These are phyloP conservation scores for Nothobranchius furzeri DNA, from an alignment of 2,113 vertebrate genomes.

Conservation along the genomic window DNA sequence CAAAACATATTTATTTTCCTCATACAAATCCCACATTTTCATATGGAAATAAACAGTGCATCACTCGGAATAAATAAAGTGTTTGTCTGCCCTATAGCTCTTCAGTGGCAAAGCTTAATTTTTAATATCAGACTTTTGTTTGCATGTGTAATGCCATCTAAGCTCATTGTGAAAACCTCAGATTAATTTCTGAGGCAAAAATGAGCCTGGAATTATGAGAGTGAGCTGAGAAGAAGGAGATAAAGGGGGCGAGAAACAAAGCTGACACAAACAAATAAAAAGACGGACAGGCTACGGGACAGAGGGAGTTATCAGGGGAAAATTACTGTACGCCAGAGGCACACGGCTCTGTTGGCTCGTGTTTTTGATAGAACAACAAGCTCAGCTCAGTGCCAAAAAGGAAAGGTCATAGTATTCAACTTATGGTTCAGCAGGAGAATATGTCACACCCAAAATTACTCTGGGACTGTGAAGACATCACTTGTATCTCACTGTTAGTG, in stretches of 20 bases:
- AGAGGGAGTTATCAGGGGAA: slow-evolving; percentile 49
- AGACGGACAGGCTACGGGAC: slow-evolving; percentile 38
- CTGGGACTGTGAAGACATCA: slow-evolving; percentile 30
- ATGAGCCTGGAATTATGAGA: slow-evolving; percentile 64
- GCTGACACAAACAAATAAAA: slow-evolving; percentile 46
- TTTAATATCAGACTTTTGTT: slow-evolving; percentile 78
- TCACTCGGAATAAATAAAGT: slow-evolving; percentile 42
- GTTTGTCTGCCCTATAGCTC: slow-evolving; percentile 3
- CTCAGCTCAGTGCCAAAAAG: slow-evolving; percentile 19
- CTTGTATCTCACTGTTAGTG: slow-evolving; percentile 1
- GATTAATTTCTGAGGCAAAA: slow-evolving; percentile 73
- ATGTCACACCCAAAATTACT: slow-evolving; percentile 17
- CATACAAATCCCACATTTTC: slow-evolving; percentile 41
- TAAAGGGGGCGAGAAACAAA: slow-evolving; percentile 49
- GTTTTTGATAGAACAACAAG: slow-evolving; percentile 53
- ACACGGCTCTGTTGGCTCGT: slow-evolving; percentile 31
- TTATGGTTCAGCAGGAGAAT: slow-evolving; percentile 25
- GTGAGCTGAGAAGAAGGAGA: slow-evolving; percentile 36
- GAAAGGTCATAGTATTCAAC: slow-evolving; percentile 57
- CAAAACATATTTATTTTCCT: slow-evolving; percentile 21
- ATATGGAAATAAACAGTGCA: slow-evolving; percentile 13
- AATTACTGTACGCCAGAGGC: slow-evolving; percentile 46
- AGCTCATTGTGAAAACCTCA: slow-evolving; percentile 73
- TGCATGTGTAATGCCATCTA: slow-evolving; percentile 77
- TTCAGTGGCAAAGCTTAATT: slow-evolving; percentile 53